Evolutionary conservation across 2,888 invertebrate species (phyloP), one percentile per base, ranked within the genome.

Genomic region (Drosophila buzzatii): DNA sequence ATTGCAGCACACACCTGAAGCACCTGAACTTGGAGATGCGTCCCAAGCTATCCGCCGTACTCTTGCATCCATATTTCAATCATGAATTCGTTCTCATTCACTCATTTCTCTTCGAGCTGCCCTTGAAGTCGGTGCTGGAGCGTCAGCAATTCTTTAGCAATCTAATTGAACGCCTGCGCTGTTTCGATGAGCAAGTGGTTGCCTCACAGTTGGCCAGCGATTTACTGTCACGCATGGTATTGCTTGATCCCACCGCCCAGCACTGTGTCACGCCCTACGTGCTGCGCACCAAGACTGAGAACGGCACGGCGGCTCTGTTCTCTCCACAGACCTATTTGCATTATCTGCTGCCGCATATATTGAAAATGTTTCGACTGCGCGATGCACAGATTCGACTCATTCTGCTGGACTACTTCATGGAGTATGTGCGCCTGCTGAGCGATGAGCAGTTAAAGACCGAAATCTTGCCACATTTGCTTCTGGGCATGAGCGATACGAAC

Each of bases 401-500:
- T 51, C 93, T 98, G 23, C 93, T 98, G 44, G 95, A 95, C 61
- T 96, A 98, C 92, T 97, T 98, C 88, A 94, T 95, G 59, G 95
- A 95, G 73, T 98, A 96, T 92, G 95, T 96, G 52, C 94, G 95
- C 79, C 95, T 96, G 23, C 96, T 98, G 90, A 95, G 96, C 68
- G 95, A 95, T 79, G 96, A 97, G 52, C 96, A 96, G 91, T 93
- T 98, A n/a, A 95, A 96, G 56, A 94, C 94, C 31, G 95, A 95
- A 53, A 95, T 98, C 82, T 94, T 98, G 85, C 98, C 98, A n/a
- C 97, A 98, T 95, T 93, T 98, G 59, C 94, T 98, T 44, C 94
- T 97, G 41, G 98, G 98, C 5, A 96, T 98, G 80, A 96, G 97
- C 92, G 98, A 98, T 90, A 96, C 95, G 2, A 96, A 97, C 92